Evolutionary conservation across 2,888 invertebrate genomes (phyloP).

Genomic region (Thereva unica): DNA sequence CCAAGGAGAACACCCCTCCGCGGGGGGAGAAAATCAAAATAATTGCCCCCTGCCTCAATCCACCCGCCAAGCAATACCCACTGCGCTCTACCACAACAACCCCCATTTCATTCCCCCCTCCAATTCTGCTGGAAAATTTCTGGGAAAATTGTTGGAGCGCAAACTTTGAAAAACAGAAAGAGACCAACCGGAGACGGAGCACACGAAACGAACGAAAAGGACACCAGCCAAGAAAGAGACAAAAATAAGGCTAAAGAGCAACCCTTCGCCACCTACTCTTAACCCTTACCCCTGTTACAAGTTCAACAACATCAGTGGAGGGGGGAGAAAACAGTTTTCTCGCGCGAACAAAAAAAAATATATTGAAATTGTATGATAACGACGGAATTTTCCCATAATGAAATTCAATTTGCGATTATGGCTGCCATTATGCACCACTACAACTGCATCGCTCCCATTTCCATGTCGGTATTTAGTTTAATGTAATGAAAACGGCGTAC

Average conservation of each 20-base stretch:
- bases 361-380: slow-evolving; percentile 25
- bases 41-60: slow-evolving; percentile 9
- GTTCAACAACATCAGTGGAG: no score
- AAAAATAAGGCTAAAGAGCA: not conserved
- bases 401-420: slow-evolving; percentile 21
- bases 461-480: not conserved
- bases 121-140: slow-evolving; percentile 21
- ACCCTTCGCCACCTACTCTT: no score
- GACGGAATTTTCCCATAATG: slow-evolving; percentile 24
- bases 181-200: slow-evolving; percentile 20
- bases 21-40: slow-evolving; percentile 23
- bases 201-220: slow-evolving; percentile 12
- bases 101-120: not conserved
- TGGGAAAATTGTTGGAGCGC: slow-evolving; percentile 25
- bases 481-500: no score
- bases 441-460: slow-evolving; percentile 5
- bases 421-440: slow-evolving; percentile 13
- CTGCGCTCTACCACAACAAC: not conserved
- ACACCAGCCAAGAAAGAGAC: slow-evolving; percentile 14
- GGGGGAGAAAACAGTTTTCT: no score
- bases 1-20: not conserved
- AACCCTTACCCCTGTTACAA: no score
- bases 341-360: not conserved
- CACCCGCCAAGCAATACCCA: slow-evolving; percentile 4
- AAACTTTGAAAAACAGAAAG: slow-evolving; percentile 23